Percentiles rank a stretch among this genome's conserved stretches.
Conservation (phyloP, 2,797 vertebrate species). For the Cynopterus sphinx region DNA sequence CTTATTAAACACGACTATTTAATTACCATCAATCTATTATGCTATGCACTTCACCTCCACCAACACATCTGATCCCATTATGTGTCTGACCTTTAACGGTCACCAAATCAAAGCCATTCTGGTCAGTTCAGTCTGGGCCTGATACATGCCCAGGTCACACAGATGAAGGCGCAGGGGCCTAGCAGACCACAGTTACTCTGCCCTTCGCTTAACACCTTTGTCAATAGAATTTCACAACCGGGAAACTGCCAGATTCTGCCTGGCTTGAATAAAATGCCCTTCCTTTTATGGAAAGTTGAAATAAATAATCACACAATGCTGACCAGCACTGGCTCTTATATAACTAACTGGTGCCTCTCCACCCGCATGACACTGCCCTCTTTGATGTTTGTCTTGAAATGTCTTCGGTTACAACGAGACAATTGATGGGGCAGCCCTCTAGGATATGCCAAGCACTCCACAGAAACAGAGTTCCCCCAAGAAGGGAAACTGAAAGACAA, state of each 20-base stretch:
- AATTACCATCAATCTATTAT: constrained; percentile 86
- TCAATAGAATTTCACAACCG: constrained; percentile 84
- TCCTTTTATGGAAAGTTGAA: constrained; percentile 74
- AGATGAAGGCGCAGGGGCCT: constrained; percentile 81
- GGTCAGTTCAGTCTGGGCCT: constrained; percentile 79
- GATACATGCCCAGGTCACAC: constrained; percentile 85
- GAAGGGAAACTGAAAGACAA: constrained; percentile 83
- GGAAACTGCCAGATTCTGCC: constrained; percentile 83
- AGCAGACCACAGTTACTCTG: constrained; percentile 79
- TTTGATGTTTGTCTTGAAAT: constrained; percentile 81
- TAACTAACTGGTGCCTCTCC: constrained; percentile 81
- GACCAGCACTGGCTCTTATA: constrained; percentile 78
- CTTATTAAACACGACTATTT: constrained; percentile 86
- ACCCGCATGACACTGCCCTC: constrained; percentile 74
- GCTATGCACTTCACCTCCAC: constrained; percentile 78
- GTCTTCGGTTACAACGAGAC: constrained; percentile 65
- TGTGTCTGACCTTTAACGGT: constrained; percentile 84
- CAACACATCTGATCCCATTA: constrained; percentile 83
- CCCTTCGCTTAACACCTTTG: constrained; percentile 84
- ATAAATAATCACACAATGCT: constrained; percentile 82
- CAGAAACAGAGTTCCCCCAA: constrained; percentile 75
- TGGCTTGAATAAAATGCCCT: constrained; percentile 80
- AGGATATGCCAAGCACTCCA: constrained; percentile 52
- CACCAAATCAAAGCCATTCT: constrained; percentile 86
- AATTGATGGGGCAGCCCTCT: constrained; percentile 69